phyloP scores from a whole-genome alignment of 2,113 vertebrate species.

The Cyanistes caeruleus region DNA sequence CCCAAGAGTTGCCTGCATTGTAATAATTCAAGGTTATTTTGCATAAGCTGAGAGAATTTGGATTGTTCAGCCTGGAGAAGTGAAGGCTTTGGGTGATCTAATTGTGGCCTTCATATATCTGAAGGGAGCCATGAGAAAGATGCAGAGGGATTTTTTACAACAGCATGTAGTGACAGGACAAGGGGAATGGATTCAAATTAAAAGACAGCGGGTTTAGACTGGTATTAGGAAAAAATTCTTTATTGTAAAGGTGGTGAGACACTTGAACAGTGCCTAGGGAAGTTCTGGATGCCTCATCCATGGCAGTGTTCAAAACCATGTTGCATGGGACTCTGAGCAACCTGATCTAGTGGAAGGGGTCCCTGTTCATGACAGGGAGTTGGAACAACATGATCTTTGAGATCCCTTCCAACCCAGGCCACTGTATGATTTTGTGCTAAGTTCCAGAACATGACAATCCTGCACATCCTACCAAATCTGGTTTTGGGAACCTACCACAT shows the following conservation, averaged over 20 bases:
- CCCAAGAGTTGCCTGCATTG: neutral
- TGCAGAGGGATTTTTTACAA: neutral
- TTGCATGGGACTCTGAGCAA: neutral
- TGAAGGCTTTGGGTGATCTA: neutral
- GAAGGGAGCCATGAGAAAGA: neutral
- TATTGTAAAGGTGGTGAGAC: neutral
- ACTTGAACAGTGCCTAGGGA: neutral
- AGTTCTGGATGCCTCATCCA: neutral
- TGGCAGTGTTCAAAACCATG: neutral
- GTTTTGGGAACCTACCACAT: neutral
- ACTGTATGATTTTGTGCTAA: neutral
- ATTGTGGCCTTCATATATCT: neutral
- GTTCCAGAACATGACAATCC: neutral
- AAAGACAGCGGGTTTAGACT: rapidly evolving
- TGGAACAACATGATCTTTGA: neutral
- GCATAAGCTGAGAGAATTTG: neutral
- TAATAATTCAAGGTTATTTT: neutral
- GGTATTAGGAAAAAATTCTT: neutral
- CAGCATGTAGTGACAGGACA: neutral
- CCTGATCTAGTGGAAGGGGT: neutral
- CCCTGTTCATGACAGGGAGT: neutral
- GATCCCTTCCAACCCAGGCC: neutral
- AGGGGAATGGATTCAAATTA: neutral
- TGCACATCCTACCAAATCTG: neutral
- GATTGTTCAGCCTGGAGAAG: neutral